Evolutionary conservation across 2,888 invertebrate genomes (phyloP), one percentile per base, ranked within the genome.

Genomic region (Linnaemya tessellans): DNA sequence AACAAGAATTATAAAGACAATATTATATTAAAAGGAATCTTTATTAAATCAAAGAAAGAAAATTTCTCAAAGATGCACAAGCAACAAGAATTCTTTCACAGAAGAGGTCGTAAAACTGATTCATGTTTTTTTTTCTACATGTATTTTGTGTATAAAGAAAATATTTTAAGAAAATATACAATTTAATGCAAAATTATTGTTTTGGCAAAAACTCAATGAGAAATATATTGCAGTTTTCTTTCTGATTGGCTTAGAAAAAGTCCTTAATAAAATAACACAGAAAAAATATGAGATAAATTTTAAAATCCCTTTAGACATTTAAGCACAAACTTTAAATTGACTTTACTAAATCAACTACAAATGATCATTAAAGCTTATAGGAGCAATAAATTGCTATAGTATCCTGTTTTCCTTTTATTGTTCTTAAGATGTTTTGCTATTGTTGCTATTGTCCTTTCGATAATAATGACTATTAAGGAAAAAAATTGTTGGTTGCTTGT

Each of bases 41-140:
- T 82, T 82, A 82, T 82, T 71, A 38, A 77, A 77, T 82, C 46
- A 82, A 51, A 75, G 58, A 54, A 77, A n/a, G 46, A 60, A 4
- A 58, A 67, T 25, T 70, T 56, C 43, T 13, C 30, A 30, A 30
- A 30, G 30, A 30, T 5, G 30, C 30, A 30, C n/a, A 30, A 30
- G 30, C 30, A 30, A 30, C n/a, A n/a, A n/a, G n/a, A n/a, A n/a
- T n/a, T n/a, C n/a, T n/a, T n/a, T n/a, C n/a, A n/a, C n/a, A n/a
- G n/a, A n/a, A n/a, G n/a, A n/a, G n/a, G n/a, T n/a, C n/a, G n/a
- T n/a, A n/a, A n/a, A n/a, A n/a, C 30, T 30, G 30, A 30, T 30
- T 30, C 5, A 30, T 30, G 5, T 30, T 5, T 30, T 30, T 30
- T 30, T 30, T 30, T 5, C 5, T 2, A 20, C 0, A 9, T 49